Evolutionary conservation across 2,797 vertebrate species (phyloP).

Genomic region (Hipposideros larvatus): DNA sequence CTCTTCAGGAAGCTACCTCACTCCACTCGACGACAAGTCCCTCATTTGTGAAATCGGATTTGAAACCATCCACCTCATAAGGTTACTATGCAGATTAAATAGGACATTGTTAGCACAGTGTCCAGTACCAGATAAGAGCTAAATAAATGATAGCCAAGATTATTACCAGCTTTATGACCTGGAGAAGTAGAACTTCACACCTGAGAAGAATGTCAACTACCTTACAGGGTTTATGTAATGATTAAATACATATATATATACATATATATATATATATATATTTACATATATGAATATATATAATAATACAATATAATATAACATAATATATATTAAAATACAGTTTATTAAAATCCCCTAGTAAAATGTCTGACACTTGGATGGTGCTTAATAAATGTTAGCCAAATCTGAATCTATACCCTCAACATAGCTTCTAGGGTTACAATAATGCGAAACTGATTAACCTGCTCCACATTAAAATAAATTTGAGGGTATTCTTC

Average conservation of each 20-base stretch:
- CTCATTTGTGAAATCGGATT: background rate
- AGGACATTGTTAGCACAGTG: background rate
- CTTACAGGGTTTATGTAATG: background rate
- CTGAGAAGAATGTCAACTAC: background rate
- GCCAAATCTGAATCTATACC: background rate
- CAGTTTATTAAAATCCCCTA: background rate
- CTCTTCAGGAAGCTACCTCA: background rate
- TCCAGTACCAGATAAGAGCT: background rate
- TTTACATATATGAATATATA: background rate
- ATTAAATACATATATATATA: background rate
- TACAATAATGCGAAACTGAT: background rate
- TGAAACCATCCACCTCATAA: background rate
- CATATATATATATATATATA: too few relatives aligned
- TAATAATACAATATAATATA: background rate
- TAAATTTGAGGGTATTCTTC: background rate
- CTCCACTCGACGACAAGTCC: background rate
- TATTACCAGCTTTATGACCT: background rate
- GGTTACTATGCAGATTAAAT: background rate
- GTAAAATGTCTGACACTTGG: background rate
- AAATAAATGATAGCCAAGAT: background rate
- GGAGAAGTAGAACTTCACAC: background rate
- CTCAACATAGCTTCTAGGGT: background rate
- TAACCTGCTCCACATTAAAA: background rate
- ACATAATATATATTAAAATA: background rate
- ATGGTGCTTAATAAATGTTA: constrained; percentile 1